phyloP scores from a whole-genome alignment of 1,140 invertebrate genomes.

The Platorchestia sp. region DNA sequence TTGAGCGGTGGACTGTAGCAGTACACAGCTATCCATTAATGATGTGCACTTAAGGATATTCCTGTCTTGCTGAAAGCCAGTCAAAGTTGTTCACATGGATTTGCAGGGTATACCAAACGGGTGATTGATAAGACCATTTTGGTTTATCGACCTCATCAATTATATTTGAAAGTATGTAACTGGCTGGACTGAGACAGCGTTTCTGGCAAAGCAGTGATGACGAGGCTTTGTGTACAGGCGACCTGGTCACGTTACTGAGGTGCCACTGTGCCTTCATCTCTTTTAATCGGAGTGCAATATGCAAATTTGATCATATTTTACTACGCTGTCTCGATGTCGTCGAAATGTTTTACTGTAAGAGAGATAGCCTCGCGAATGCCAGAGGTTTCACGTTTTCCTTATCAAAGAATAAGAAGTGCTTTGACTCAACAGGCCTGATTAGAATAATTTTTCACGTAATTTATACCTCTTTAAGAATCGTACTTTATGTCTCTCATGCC shows the following conservation, averaged over 20 bases:
- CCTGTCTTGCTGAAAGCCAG: neutral
- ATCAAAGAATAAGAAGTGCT: slow-evolving; percentile 40
- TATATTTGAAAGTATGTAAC: neutral
- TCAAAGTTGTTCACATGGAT: neutral
- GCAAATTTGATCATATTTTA: slow-evolving; percentile 31
- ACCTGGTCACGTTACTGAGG: slow-evolving; percentile 8
- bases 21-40: too few relatives aligned
- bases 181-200: neutral
- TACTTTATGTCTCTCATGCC: slow-evolving; percentile 35
- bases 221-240: neutral
- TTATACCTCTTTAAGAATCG: slow-evolving; percentile 21
- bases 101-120: neutral
- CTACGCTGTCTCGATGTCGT: neutral
- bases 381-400: neutral
- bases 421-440: slow-evolving; percentile 13
- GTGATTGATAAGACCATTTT: neutral
- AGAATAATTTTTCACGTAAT: slow-evolving; percentile 48
- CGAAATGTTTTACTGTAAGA: neutral
- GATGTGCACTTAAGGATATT: neutral
- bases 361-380: neutral
- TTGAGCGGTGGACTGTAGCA: too few relatives aligned
- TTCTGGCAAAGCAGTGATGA: neutral
- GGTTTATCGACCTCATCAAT: neutral
- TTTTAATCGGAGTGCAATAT: slow-evolving; percentile 29
- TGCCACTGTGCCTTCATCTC: slow-evolving; percentile 15